Evolutionary conservation across 2,113 vertebrate genomes (phyloP), one percentile per base, ranked within the genome.

Genomic region (Perca flavescens): DNA sequence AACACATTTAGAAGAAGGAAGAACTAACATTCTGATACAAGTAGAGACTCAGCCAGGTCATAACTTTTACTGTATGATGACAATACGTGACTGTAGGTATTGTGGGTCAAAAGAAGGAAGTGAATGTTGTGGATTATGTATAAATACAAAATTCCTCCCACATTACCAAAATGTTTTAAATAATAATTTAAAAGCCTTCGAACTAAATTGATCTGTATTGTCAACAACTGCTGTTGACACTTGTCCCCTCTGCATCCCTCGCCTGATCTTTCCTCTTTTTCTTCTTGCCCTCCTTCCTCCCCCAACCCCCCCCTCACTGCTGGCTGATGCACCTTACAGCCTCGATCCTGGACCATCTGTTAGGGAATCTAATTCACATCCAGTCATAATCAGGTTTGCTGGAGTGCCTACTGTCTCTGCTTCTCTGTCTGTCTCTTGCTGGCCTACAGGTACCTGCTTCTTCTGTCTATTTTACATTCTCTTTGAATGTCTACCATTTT

Each of bases 331-430:
- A 97, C 96, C 97, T 98, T 97, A 97, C 92, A 97, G 97, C 97
- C 96, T 96, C 95, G 96, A 96, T 88, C 85, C 91, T 83, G 94
- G 95, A 95, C 98, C 97, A 99, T 99, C 98, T 99, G 98, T 97
- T 98, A 96, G 96, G 96, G 97, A 97, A 99, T 97, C 98, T 98
- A 97, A 99, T 99, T 98, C 97, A 96, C 96, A 97, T 97, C 96
- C 96, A 94, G 93, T 93, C 91, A 93, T 98, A 98, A 99, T 98
- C 97, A 96, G 97, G 97, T 99, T 98, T 98, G 96, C 95, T 95
- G 95, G 97, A 97, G 97, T 95, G 97, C 96, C 97, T 96, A 88
- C 82, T 72, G 86, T 90, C 72, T 85, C 85, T 83, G 57, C 57
- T 82, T 83, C 77, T 78, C 62, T 86, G 77, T 89, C 63, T 58